Base-by-base conservation (phyloP, 2,888 invertebrate species). In the Ichneumon xanthorius region DNA sequence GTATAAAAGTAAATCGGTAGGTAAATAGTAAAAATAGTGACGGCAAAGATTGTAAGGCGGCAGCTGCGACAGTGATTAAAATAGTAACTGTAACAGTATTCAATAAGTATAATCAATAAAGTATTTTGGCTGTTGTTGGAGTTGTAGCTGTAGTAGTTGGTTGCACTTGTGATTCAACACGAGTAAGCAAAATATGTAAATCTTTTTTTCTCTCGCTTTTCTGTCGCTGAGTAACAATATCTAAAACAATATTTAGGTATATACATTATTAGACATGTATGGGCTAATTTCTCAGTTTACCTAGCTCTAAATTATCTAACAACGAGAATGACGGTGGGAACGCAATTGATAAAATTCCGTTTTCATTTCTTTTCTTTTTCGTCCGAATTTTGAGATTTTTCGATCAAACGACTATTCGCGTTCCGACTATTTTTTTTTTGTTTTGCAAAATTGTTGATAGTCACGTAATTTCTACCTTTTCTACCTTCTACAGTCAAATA, bases 51-150 rank as follows among this genome's bases (percentile, higher is more conserved):
- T 63, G 63, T 33, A 63, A 88, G 80, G 88, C 89, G 85, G 89
- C 89, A 88, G 88, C 90, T 89, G 88, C 87, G 88, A 90, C 71
- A 85, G 82, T 88, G 85, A 80, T 72, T 78, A 87, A 84, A 77
- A 77, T 53, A 40, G 48, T 58, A 73, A 80, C 65, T 55, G 61
- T 80, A 50, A 70, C 26, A 50, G 68, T 65, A 77, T 75, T 16
- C 45, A 77, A 22, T 70, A 68, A 45, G 68, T 75, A 55, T 61
- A 81, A 76, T 70, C 50, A 76, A 70, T 76, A 22, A 19, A 58
- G 58, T 58, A 58, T 58, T 33, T 76, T 73, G 72, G 58, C 55
- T 77, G 78, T 78, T 77, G 78, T 85, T 81, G 72, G 61, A 76
- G 55, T 73, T 19, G 81, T 86, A 63, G 82, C 61, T 84, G 81